phyloP scores from a whole-genome alignment of 2,888 invertebrate species.

The Lithosia quadra region DNA sequence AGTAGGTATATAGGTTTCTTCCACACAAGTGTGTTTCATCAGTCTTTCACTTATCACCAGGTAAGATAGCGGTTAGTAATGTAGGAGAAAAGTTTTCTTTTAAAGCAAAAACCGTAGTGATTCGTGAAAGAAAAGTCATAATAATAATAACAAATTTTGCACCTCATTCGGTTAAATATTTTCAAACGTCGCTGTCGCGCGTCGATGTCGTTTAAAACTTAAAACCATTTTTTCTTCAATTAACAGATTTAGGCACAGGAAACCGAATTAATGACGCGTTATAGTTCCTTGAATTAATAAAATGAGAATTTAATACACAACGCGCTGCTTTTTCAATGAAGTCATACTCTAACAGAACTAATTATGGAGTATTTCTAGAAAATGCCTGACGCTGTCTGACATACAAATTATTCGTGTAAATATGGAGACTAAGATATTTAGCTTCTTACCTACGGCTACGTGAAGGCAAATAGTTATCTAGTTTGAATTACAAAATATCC shows the following conservation, averaged over 20 bases:
- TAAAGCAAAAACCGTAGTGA: too few species aligned
- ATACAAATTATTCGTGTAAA: conserved; percentile 47
- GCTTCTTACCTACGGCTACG: conserved; percentile 21
- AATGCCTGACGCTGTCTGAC: conserved; percentile 28
- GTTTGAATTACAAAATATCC: conserved; percentile 49
- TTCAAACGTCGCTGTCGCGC: not conserved
- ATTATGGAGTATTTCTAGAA: conserved; percentile 33
- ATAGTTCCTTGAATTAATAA: not conserved
- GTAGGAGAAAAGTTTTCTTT: too few species aligned
- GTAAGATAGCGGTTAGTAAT: too few species aligned
- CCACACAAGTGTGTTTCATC: too few species aligned
- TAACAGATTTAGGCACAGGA: not conserved
- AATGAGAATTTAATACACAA: not conserved
- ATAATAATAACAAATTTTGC: too few species aligned
- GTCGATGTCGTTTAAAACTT: not conserved
- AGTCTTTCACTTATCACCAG: too few species aligned
- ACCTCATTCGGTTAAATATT: too few species aligned
- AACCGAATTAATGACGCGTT: not conserved
- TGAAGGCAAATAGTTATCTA: conserved; percentile 31
- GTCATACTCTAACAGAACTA: conserved; percentile 37
- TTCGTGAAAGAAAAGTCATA: too few species aligned
- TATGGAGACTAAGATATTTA: conserved; percentile 34
- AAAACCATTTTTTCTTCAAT: not conserved
- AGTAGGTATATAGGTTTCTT: too few species aligned
- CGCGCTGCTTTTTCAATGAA: conserved; percentile 12